A percentile compares a stretch with the other conserved stretches of the same genome.
phyloP scores from a whole-genome alignment of 1,140 invertebrate genomes.

The Zaprionus kolodkinae region DNA sequence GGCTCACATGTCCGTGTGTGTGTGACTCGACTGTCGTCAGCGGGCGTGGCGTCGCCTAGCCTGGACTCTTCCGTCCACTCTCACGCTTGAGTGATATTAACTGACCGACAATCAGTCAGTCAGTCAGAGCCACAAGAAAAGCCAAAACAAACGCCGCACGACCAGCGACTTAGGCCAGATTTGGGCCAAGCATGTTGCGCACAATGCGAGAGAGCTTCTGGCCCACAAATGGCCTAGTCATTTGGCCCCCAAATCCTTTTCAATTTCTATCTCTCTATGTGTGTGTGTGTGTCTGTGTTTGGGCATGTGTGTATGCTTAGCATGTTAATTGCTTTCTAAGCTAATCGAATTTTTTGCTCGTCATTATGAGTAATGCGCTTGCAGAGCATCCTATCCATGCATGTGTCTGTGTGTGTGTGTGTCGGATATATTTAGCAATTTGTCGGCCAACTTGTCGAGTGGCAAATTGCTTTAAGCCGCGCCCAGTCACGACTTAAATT shows the following conservation, averaged over 20 bases:
- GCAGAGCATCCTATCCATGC: conserved; percentile 17
- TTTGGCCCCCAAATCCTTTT: conserved; percentile 54
- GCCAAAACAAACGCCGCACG: conserved; percentile 39
- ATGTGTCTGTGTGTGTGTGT: conserved; percentile 12
- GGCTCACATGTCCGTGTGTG: conserved; percentile 52
- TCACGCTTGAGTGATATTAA: conserved; percentile 79
- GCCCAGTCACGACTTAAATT: conserved; percentile 37
- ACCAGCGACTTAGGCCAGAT: conserved; percentile 69
- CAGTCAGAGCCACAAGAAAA: conserved; percentile 30
- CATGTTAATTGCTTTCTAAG: conserved; percentile 78
- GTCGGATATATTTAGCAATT: conserved; percentile 66
- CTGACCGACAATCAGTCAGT: conserved; percentile 79
- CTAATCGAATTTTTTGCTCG: conserved; percentile 80
- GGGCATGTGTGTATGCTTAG: conserved; percentile 41
- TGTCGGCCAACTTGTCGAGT: conserved; percentile 60
- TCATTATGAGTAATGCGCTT: conserved; percentile 76
- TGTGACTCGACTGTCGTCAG: conserved; percentile 43
- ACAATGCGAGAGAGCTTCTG: conserved; percentile 1
- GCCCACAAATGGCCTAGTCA: conserved; percentile 57
- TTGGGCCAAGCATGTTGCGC: conserved; percentile 30
- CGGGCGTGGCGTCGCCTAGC: conserved; percentile 61
- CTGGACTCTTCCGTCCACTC: conserved; percentile 6
- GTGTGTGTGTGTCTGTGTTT: conserved; percentile 18
- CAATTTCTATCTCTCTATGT: conserved; percentile 43
- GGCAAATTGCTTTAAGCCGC: conserved; percentile 71